These are phyloP conservation scores for Micronycteris hirsuta DNA, from an alignment of 2,113 vertebrate species.

Conservation along the genomic window DNA sequence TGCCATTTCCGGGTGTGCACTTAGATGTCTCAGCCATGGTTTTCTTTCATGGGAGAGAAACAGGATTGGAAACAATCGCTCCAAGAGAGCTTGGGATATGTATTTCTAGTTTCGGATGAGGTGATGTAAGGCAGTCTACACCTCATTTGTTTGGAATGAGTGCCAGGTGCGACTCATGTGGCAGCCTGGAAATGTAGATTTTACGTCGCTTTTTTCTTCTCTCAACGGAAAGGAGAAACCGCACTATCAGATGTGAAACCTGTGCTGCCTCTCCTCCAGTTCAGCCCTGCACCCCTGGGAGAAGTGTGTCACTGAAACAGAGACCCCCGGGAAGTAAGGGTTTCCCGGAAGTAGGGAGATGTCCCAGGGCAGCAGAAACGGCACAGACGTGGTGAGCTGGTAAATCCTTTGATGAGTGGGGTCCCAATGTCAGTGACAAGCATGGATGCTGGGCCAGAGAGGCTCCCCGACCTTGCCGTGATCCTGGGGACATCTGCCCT, in stretches of 20 bases:
- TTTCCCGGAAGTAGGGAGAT: background rate
- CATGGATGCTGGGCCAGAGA: background rate
- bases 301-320: accelerated
- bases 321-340: accelerated
- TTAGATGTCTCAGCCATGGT: accelerated
- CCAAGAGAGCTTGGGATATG: background rate
- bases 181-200: no score
- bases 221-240: background rate
- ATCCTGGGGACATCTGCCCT: background rate
- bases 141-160: background rate
- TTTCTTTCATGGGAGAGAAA: background rate
- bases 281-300: accelerated
- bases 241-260: accelerated
- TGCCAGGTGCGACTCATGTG: accelerated
- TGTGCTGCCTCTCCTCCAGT: accelerated
- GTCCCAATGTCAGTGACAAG: accelerated
- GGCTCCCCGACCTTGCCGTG: background rate
- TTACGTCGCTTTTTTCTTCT: accelerated
- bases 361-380: accelerated
- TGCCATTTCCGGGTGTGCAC: no score
- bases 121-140: background rate
- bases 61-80: background rate
- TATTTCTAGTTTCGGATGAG: accelerated
- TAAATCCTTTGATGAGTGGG: no score
- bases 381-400: accelerated